These are phyloP conservation scores for Xenentodon cancila DNA, from an alignment of 2,797 vertebrate species.

Conservation along the genomic window DNA sequence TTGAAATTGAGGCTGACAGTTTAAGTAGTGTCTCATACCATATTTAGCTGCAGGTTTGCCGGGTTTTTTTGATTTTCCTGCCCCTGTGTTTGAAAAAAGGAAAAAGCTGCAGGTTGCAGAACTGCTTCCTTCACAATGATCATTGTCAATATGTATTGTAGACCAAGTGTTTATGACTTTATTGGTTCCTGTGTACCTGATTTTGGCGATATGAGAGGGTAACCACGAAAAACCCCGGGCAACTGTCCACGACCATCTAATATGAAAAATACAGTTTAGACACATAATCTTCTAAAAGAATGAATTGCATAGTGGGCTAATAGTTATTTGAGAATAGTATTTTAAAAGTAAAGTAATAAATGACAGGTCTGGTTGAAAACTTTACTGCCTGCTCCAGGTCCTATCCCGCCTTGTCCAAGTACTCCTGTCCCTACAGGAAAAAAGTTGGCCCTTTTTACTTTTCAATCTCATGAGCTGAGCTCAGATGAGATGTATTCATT, in stretches of 20 bases:
- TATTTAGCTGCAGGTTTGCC: conserved; percentile 81
- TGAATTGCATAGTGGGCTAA: neutral
- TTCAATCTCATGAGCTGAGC: neutral
- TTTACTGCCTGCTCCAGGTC: conserved; percentile 59
- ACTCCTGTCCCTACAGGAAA: conserved; percentile 60
- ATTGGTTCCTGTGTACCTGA: conserved; percentile 80
- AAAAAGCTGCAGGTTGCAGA: neutral
- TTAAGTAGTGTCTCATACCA: conserved; percentile 59
- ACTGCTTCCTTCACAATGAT: neutral
- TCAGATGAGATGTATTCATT: conserved; percentile 8
- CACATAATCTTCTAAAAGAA: conserved; percentile 2
- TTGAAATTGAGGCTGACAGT: neutral
- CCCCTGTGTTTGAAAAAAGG: conserved; percentile 49
- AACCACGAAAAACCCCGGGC: conserved; percentile 93
- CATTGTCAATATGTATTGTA: neutral
- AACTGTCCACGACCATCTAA: conserved; percentile 87
- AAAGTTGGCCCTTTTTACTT: conserved; percentile 16
- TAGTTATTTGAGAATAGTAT: neutral
- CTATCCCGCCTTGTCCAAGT: conserved; percentile 76
- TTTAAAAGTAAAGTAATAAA: neutral
- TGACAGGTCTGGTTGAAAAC: neutral
- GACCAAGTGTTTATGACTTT: neutral
- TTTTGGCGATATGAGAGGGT: conserved; percentile 95
- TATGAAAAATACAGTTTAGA: conserved; percentile 37
- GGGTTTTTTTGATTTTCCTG: conserved; percentile 80